Evolutionary conservation across 2,113 vertebrate genomes (phyloP), one percentile per base, ranked within the genome.

Genomic region (Hippocampus zosterae): DNA sequence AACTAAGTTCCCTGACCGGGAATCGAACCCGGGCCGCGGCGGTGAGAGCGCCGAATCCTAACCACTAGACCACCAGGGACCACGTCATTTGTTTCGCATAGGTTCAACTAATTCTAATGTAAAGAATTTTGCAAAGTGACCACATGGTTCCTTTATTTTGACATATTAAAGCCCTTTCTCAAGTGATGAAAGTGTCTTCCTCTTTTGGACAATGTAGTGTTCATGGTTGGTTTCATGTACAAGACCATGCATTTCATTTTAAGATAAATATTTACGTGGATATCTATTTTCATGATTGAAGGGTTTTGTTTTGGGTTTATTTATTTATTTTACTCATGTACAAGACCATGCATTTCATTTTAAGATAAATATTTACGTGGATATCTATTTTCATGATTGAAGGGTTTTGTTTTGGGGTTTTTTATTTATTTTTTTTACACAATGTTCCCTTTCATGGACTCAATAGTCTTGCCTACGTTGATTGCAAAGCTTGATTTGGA

Each of bases 1-100:
- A 60, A 8, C 0, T 1, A 0, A 7, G 76, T 86, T 91, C 68
- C 37, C 80, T 82, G 69, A 88, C 77, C 84, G 83, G 85, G 76
- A 92, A 87, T 75, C 83, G 87, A 90, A 89, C 85, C 37, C 82
- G 48, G 87, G 78, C 81, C 25, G 78, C 83, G 55, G 76, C 68
- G 48, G 91, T 89, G 90, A 89, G 88, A 75, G 74, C 81, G 2
- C 87, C 78, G 69, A 90, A 90, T 89, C 87, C 87, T 91, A 87
- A 77, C 88, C 88, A 89, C 87, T 87, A 91, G 87, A 90, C 87
- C 76, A 90, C 76, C 85, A 90, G 85, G 90, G 90, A 88, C 2
- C 0, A 0, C 13, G 4, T 18, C n/a, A n/a, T n/a, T n/a, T n/a
- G n/a, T n/a, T n/a, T 0, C 1, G 2, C 23, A 3, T 3, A 25